phyloP scores from a whole-genome alignment of 1,140 invertebrate genomes.

The Lucilia cuprina region DNA sequence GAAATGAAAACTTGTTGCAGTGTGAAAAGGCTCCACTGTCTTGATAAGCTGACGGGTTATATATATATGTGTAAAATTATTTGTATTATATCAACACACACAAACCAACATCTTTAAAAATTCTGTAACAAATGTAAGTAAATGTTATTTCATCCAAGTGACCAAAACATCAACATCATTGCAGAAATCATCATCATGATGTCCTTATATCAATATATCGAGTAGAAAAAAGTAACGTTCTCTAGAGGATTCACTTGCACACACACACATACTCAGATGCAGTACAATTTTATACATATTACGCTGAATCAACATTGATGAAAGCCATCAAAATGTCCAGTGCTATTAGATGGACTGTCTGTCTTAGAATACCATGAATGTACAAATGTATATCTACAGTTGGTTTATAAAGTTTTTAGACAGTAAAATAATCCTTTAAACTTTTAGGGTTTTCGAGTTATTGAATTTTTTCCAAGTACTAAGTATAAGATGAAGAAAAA shows the following conservation, averaged over 20 bases:
- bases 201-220: slow-evolving; percentile 35
- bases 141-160: neutral
- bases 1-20: too few relatives aligned
- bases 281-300: neutral
- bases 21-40: too few relatives aligned
- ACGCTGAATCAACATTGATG: slow-evolving; percentile 35
- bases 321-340: slow-evolving; percentile 40
- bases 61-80: too few relatives aligned
- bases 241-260: slow-evolving; percentile 21
- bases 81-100: neutral
- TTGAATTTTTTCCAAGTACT: too few relatives aligned
- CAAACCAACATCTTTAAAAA: neutral
- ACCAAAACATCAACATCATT: neutral
- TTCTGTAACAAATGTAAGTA: neutral
- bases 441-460: too few relatives aligned
- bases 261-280: neutral
- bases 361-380: too few relatives aligned
- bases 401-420: too few relatives aligned
- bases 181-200: slow-evolving; percentile 32
- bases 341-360: slow-evolving; percentile 33
- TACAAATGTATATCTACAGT: too few relatives aligned
- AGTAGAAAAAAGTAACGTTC: slow-evolving; percentile 22
- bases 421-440: too few relatives aligned
- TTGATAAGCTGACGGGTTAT: too few relatives aligned
- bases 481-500: too few relatives aligned